A percentile compares a stretch with the other conserved stretches of the same genome.
These are phyloP conservation scores for Triplophysa bombifrons DNA, from an alignment of 2,797 vertebrate species.

Conservation along the genomic window DNA sequence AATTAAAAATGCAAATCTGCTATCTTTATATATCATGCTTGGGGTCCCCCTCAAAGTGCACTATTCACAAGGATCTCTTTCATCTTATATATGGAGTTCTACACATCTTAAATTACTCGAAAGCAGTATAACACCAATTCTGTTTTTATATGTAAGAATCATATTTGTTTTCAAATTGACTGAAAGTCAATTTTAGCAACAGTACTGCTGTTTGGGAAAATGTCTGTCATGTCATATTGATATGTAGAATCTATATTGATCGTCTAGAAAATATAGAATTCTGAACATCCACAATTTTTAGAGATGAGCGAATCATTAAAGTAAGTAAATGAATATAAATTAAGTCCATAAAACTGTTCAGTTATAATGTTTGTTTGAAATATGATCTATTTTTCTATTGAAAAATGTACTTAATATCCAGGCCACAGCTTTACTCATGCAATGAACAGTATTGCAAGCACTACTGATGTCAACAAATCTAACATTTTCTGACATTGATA, in stretches of 20 bases:
- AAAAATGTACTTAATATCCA: too few relatives aligned
- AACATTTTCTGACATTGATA: conserved; percentile 35
- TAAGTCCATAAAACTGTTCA: background rate
- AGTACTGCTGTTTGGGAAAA: background rate
- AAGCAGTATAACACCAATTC: background rate
- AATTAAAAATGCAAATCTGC: conserved; percentile 86
- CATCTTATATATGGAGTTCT: conserved; percentile 26
- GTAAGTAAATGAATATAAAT: background rate
- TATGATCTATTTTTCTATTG: too few relatives aligned
- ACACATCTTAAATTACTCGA: background rate
- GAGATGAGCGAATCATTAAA: background rate
- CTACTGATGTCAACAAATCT: background rate
- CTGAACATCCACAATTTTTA: background rate
- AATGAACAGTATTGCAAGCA: background rate
- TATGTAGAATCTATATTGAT: background rate
- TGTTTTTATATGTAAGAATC: background rate
- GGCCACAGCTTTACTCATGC: background rate
- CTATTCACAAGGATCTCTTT: conserved; percentile 51
- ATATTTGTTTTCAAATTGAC: background rate
- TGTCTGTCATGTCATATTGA: background rate
- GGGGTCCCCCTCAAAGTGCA: conserved; percentile 36
- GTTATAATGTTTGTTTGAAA: background rate
- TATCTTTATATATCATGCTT: conserved; percentile 72
- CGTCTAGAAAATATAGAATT: background rate
- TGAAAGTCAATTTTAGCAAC: background rate